A percentile compares a stretch with the other conserved stretches of the same genome.
These are phyloP conservation scores for Hypothenemus hampei DNA, from an alignment of 1,140 invertebrate species.

Conservation along the genomic window DNA sequence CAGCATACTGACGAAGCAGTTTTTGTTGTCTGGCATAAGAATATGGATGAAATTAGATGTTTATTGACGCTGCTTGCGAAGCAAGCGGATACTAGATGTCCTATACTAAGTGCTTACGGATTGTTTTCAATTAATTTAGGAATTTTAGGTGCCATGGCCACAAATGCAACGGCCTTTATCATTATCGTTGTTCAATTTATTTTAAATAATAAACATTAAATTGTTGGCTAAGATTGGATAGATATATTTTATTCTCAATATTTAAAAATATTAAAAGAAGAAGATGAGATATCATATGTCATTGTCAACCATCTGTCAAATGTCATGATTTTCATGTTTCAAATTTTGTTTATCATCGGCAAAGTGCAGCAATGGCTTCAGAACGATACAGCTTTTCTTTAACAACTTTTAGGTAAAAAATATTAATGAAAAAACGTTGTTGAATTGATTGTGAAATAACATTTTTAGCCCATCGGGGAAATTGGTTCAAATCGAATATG, in stretches of 20 bases:
- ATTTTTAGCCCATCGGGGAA: slow-evolving; percentile 93
- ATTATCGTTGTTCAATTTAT: slow-evolving; percentile 1
- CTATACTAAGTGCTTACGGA: neutral
- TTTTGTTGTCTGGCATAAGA: too few species aligned
- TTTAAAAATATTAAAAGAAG: neutral
- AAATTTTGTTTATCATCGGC: slow-evolving; percentile 9
- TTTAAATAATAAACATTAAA: neutral
- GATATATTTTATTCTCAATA: neutral
- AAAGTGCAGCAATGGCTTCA: slow-evolving; percentile 68
- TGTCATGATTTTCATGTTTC: slow-evolving; percentile 9
- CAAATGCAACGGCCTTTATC: neutral
- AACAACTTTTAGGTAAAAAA: slow-evolving; percentile 91
- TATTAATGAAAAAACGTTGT: neutral
- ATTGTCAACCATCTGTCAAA: neutral
- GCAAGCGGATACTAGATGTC: slow-evolving; percentile 2
- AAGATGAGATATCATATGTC: neutral
- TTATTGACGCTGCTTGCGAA: neutral
- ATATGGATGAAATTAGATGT: neutral
- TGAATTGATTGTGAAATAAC: neutral
- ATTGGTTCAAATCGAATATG: slow-evolving; percentile 99
- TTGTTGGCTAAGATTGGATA: neutral
- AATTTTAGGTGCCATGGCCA: neutral
- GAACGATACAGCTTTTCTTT: slow-evolving; percentile 98
- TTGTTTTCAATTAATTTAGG: neutral
- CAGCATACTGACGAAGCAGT: too few species aligned